Evolutionary conservation across 2,797 vertebrate genomes (phyloP).

Genomic region (Hippocampus kuda): DNA sequence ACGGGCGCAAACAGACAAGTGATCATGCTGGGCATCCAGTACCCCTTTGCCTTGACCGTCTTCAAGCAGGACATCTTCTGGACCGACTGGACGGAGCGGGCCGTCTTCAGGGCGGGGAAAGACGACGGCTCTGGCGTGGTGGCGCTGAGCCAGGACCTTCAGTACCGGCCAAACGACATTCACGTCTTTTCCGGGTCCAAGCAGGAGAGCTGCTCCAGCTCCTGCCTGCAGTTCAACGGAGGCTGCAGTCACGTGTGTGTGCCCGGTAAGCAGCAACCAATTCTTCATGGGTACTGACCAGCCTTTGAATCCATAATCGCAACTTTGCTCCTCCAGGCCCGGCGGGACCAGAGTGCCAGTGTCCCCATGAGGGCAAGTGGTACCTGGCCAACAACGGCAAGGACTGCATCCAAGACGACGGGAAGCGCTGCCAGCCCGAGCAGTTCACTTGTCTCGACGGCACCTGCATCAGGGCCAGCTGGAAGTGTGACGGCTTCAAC

Average conservation of each 20-base stretch:
- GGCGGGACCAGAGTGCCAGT: slow-evolving; percentile 84
- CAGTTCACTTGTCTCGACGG: slow-evolving; percentile 85
- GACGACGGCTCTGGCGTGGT: slow-evolving; percentile 78
- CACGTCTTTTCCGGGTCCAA: slow-evolving; percentile 68
- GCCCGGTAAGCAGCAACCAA: slow-evolving; percentile 62
- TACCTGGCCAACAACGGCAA: slow-evolving; percentile 83
- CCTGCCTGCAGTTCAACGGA: slow-evolving; percentile 85
- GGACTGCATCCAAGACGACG: slow-evolving; percentile 78
- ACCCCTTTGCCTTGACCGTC: slow-evolving; percentile 77
- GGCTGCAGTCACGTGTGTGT: slow-evolving; percentile 90
- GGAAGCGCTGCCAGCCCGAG: slow-evolving; percentile 67
- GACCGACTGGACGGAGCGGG: slow-evolving; percentile 80
- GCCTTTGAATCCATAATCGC: background rate
- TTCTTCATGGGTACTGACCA: too few relatives aligned
- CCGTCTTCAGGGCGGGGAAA: slow-evolving; percentile 79
- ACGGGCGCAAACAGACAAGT: slow-evolving; percentile 75
- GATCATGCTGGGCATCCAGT: slow-evolving; percentile 66
- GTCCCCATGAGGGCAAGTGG: slow-evolving; percentile 80
- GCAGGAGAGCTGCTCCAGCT: slow-evolving; percentile 76
- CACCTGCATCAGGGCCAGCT: slow-evolving; percentile 67
- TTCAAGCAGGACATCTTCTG: slow-evolving; percentile 88
- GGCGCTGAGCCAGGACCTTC: slow-evolving; percentile 67
- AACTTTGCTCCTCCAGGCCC: slow-evolving; percentile 65
- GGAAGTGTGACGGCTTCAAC: slow-evolving; percentile 76
- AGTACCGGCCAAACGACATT: slow-evolving; percentile 75